Base-by-base conservation (phyloP, 2,888 invertebrate genomes). In the Protodeltote pygarga region DNA sequence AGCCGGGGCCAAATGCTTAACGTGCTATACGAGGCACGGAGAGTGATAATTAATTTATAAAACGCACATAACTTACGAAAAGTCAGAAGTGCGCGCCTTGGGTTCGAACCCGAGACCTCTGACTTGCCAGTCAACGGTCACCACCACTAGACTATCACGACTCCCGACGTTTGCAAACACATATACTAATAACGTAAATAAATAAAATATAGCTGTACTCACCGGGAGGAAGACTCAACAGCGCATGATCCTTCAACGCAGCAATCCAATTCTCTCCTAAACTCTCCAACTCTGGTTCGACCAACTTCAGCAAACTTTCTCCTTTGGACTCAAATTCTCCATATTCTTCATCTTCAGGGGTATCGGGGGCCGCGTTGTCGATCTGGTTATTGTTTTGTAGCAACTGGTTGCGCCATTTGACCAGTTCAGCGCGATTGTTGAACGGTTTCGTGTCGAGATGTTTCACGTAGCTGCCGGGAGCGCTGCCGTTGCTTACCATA, bases 191-290 rank as follows among this genome's bases (percentile, higher is more conserved):
- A 9, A 9, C 3, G 23, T 27, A 21, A 29, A 25, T 5, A 20
- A 5, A 17, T 11, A 28, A 28, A 32, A 5, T 6, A 6, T 5
- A 14, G 1, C 1, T 5, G 2, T 9, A 77, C 80, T 74, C 63
- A 95, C 95, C 95, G 34, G 96, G 93, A 0, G 99, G 99, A 59
- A 99, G 92, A 46, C 98, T 96, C 27, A 99, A 89, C 28, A 99
- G 89, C 0, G 99, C 99, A 75, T 99, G 97, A 87, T 99, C 99
- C 80, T 96, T 95, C 67, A 99, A 92, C 0, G 98, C 98, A 1
- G 98, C 96, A 50, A 99, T 90, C 99, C 99, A 99, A 83, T 99
- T 96, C 65, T 96, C 96, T 6, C 98, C 98, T 46, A 99, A 93
- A 77, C 96, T 96, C 51, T 96, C 94, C 68, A 99, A 88, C 86